phyloP scores from a whole-genome alignment of 1,140 invertebrate genomes.

The Ceratina japonica region DNA sequence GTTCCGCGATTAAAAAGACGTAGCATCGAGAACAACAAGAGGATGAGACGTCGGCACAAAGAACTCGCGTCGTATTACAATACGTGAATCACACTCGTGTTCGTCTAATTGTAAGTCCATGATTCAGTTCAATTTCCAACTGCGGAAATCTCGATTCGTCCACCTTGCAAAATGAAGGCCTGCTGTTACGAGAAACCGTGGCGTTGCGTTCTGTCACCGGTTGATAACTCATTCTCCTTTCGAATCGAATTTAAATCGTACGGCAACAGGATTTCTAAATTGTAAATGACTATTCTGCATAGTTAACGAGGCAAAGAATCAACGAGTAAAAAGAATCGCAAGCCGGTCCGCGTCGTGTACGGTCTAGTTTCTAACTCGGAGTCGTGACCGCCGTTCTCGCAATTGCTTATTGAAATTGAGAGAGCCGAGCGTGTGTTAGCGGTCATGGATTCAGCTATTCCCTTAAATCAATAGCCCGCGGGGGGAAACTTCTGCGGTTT shows the following conservation, averaged over 20 bases:
- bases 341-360: slow-evolving; percentile 18
- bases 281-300: slow-evolving; percentile 28
- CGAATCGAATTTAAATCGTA: not conserved
- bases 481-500: slow-evolving; percentile 23
- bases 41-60: no score
- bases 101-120: not conserved
- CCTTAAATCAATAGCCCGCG: slow-evolving; percentile 45
- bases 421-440: slow-evolving; percentile 32
- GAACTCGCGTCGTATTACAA: not conserved
- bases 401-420: slow-evolving; percentile 54
- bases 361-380: slow-evolving; percentile 37
- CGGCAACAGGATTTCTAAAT: slow-evolving; percentile 32
- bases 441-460: slow-evolving; percentile 41
- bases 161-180: no score
- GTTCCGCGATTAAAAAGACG: slow-evolving; percentile 1
- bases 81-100: slow-evolving; percentile 3
- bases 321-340: slow-evolving; percentile 1
- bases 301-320: slow-evolving; percentile 2
- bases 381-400: slow-evolving; percentile 44
- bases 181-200: no score
- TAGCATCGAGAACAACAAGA: no score
- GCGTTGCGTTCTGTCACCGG: no score
- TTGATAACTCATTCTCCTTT: slow-evolving; percentile 6
- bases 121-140: not conserved
- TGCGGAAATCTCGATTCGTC: no score